Base-by-base conservation (phyloP, 37 sponge, comb jelly and placozoan genomes). In the Hexactinellida sp. region DNA sequence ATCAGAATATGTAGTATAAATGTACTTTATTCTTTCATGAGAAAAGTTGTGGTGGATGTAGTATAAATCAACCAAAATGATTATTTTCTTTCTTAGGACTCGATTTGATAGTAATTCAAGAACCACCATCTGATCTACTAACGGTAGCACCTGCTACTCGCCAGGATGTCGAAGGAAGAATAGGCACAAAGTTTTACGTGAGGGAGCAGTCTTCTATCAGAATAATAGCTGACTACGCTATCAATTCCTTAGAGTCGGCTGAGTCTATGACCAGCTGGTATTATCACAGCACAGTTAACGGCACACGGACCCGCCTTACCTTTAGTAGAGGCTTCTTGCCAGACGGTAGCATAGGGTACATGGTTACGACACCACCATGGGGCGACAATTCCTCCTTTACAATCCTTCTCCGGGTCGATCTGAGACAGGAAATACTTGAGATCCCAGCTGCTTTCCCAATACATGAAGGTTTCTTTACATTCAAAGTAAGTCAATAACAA, bases 401-500 rank as follows among this genome's bases (percentile, higher is more conserved):
- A 28, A 32, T 63, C 5, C 3, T 63, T 25, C 32, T 63, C 34
- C 76, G 76, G 3, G 76, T 7, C 13, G 25, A 3, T 63, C 13
- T 63, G 5, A 63, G 76, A n/a, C 3, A 3, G 3, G 76, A 63
- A 28, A 63, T 25, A 10, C 34, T 63, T 7, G 76, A 63, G 21
- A 63, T 63, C 30, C 76, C 76, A 21, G 3, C 76, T 32, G 28
- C 30, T 25, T 63, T 63, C 30, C 76, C 76, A 10, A 23, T 63
- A 10, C 76, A 63, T 28, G 76, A 63, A 63, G 76, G 76, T 25
- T 63, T 63, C 76, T 63, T 63, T n/a, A 63, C 76, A 25, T 63
- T 63, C 30, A n/a, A 28, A n/a, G 76, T 63, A 25, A 63, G 76
- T 63, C 76, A 23, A 63, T 63, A 3, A 63, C 13, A 63, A 19